These are phyloP conservation scores for Taenaris catops DNA, from an alignment of 2,888 invertebrate genomes.

Conservation along the genomic window DNA sequence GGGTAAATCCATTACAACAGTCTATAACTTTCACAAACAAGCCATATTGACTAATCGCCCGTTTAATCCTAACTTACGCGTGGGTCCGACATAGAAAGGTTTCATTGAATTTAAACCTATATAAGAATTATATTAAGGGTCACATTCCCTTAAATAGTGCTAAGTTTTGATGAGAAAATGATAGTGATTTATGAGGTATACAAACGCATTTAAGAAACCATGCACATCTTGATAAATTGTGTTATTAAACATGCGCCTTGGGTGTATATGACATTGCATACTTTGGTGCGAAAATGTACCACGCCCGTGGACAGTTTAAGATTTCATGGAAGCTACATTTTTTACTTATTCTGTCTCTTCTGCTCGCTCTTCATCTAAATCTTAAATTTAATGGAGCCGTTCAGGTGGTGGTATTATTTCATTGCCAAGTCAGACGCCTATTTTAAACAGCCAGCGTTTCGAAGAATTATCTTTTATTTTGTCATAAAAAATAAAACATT, in stretches of 20 bases:
- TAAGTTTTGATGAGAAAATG: constrained; percentile 43
- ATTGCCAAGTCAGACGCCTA: constrained; percentile 12
- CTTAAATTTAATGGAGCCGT: constrained; percentile 20
- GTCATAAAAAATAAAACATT: too few species aligned
- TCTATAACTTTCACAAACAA: constrained; percentile 29
- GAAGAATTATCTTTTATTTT: neutral
- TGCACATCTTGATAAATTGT: constrained; percentile 44
- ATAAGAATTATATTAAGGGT: constrained; percentile 20
- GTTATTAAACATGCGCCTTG: constrained; percentile 14
- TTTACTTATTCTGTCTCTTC: constrained; percentile 14
- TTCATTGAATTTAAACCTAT: constrained; percentile 28
- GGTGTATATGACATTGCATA: constrained; percentile 1
- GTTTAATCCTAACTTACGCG: constrained; percentile 30
- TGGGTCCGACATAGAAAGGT: constrained; percentile 7
- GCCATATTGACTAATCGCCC: constrained; percentile 34
- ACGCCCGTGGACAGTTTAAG: constrained; percentile 8
- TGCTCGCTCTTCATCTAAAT: constrained; percentile 19
- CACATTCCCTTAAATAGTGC: constrained; percentile 26
- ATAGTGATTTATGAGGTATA: constrained; percentile 51
- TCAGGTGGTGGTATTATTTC: constrained; percentile 19
- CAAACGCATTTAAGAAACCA: constrained; percentile 42
- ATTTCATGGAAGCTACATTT: constrained; percentile 13
- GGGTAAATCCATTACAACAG: constrained; percentile 17
- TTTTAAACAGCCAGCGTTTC: constrained; percentile 4
- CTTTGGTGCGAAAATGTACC: constrained; percentile 8